Base-by-base conservation (phyloP, 2,797 vertebrate species). In the Sphaeramia orbicularis region DNA sequence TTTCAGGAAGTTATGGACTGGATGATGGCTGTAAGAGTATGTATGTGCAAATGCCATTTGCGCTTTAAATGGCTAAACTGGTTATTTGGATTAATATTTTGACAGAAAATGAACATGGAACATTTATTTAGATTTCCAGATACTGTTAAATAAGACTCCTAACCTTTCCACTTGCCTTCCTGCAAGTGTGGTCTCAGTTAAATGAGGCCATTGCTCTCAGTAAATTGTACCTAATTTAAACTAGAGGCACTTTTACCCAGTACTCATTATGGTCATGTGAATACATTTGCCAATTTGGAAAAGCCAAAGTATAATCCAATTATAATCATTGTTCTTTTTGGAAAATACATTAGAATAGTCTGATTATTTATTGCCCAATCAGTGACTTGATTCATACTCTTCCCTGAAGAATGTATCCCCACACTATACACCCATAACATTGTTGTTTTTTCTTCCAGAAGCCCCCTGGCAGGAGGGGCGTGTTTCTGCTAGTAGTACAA, bases 401-500 rank as follows among this genome's bases (percentile, higher is more conserved):
- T 47, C 41, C 42, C 40, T 15, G 50, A 58, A 12, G 10, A 50
- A 67, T 56, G 58, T 36, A 70, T 63, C 41, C 50, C 24, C 3
- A 24, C 3, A 43, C 74, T 60, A 63, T 54, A 59, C 38, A 43
- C 50, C 58, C 50, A 43, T 44, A 48, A 53, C 42, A 50, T 32
- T 30, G 52, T 57, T 74, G 38, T 71, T 71, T 35, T 44, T 44
- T 38, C 38, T 58, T 13, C 6, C 55, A 73, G 37, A 59, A 38
- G 56, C 58, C 70, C 30, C 16, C 58, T 73, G 52, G 64, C 72
- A 64, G 15, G 37, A 19, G 70, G 19, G 11, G 55, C 52, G 48
- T 48, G 71, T 68, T 62, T 72, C 67, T 56, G 60, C 76, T 72
- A 62, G 63, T 45, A 60, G 71, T 48, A 80, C 83, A 84, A 69